Conservation (phyloP, 2,888 invertebrate genomes). For the Ophioninae sp. region DNA sequence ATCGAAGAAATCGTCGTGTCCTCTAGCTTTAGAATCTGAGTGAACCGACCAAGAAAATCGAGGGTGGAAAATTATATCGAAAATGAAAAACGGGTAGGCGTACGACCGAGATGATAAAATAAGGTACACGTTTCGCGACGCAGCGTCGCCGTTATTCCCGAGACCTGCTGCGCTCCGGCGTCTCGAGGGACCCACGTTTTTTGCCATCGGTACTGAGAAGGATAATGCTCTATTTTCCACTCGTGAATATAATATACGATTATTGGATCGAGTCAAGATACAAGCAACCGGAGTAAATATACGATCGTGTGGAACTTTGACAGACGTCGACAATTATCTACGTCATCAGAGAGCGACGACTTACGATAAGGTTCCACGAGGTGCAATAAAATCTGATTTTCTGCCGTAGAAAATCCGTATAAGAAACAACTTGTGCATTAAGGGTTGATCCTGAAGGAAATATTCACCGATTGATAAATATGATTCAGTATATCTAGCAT, state of each 20-base stretch:
- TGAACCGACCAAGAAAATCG: conserved; percentile 38
- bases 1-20: conserved; percentile 19
- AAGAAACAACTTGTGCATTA: too few species aligned
- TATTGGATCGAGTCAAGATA: conserved; percentile 45
- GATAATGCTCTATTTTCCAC: conserved; percentile 15
- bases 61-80: conserved; percentile 36
- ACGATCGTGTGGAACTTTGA: neutral
- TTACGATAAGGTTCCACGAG: too few species aligned
- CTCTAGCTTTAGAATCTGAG: conserved; percentile 33
- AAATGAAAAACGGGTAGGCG: neutral
- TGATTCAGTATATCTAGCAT: too few species aligned
- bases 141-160: conserved; percentile 28
- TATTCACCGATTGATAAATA: too few species aligned
- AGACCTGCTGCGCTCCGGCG: neutral
- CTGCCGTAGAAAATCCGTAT: too few species aligned
- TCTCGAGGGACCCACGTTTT: conserved; percentile 34
- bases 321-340: too few species aligned
- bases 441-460: too few species aligned
- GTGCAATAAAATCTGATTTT: too few species aligned
- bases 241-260: conserved; percentile 55
- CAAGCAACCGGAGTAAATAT: conserved; percentile 14
- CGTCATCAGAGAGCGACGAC: too few species aligned
- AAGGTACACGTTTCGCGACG: conserved; percentile 45
- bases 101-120: neutral
- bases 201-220: conserved; percentile 13